A percentile compares a stretch with the other conserved stretches of the same genome.
Evolutionary conservation across 2,888 invertebrate species (phyloP).

Genomic region (Tipula lateralis): DNA sequence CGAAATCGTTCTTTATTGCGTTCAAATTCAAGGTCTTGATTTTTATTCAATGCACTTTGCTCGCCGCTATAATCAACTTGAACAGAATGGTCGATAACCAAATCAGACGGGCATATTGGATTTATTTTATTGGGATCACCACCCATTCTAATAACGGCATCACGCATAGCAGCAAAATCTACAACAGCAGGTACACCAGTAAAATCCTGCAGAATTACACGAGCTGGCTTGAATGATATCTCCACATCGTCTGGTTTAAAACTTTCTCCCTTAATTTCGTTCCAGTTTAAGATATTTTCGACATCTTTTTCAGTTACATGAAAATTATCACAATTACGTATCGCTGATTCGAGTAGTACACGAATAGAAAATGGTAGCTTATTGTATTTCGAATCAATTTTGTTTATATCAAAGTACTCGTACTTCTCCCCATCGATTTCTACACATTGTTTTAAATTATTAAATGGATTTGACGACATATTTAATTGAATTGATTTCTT

Average conservation of each 20-base stretch:
- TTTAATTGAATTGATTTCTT: not conserved
- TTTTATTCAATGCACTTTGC: slow-evolving; percentile 76
- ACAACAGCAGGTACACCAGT: slow-evolving; percentile 98
- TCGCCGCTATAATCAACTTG: slow-evolving; percentile 88
- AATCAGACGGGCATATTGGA: slow-evolving; percentile 93
- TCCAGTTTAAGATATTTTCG: slow-evolving; percentile 83
- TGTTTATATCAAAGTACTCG: slow-evolving; percentile 67
- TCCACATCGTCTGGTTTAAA: slow-evolving; percentile 62
- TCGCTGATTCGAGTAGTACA: slow-evolving; percentile 89
- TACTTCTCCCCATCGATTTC: slow-evolving; percentile 58
- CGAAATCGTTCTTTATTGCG: slow-evolving; percentile 93
- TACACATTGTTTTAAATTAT: slow-evolving; percentile 56
- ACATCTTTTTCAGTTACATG: slow-evolving; percentile 84
- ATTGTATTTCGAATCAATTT: slow-evolving; percentile 71
- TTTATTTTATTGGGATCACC: slow-evolving; percentile 92
- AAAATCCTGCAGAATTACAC: slow-evolving; percentile 92
- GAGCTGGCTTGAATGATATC: slow-evolving; percentile 91
- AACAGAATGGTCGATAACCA: slow-evolving; percentile 97
- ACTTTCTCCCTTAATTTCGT: slow-evolving; percentile 49
- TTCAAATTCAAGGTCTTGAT: slow-evolving; percentile 91
- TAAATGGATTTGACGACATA: slow-evolving; percentile 57
- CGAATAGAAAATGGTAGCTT: slow-evolving; percentile 86
- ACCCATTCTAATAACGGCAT: slow-evolving; percentile 80
- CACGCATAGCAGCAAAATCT: slow-evolving; percentile 98
- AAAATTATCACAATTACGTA: slow-evolving; percentile 94